Evolutionary conservation across 1,140 invertebrate species (phyloP), one percentile per base, ranked within the genome.

Genomic region (Phymorhynchus buccinoides): DNA sequence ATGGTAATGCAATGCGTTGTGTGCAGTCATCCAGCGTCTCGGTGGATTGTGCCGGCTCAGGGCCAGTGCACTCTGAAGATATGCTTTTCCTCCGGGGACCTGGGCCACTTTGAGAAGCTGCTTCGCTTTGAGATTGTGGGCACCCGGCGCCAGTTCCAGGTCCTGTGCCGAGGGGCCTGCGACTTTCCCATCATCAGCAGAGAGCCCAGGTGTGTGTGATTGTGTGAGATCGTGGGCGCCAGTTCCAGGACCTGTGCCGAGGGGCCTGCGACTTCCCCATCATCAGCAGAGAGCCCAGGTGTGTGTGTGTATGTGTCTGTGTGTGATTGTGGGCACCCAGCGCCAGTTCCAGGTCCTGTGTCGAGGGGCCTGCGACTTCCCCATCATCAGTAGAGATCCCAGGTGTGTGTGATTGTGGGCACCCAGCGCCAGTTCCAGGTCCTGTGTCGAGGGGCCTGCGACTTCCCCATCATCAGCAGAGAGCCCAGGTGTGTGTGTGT

Each of bases 171-270:
- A 32, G 93, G 93, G 42, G 87, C 93, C n/a, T 94, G 93, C 89
- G 89, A 92, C 12, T 94, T 94, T 86, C 93, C 93, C 35, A 92
- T 90, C 14, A 94, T 94, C 79, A 93, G 92, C 84, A 90, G 90
- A 82, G 93, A 94, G 86, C 93, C 93, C 79, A 92, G 92, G 92
- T 92, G n/a, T n/a, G n/a, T n/a, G n/a, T n/a, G n/a, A n/a, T n/a
- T n/a, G n/a, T n/a, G n/a, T n/a, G n/a, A n/a, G n/a, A n/a, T n/a
- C n/a, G n/a, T n/a, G 86, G 93, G 77, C 79, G 92, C 39, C 85
- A 91, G 39, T 94, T 93, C 88, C 93, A 94, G 88, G 71, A 94
- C 35, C 92, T 91, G 86, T 94, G 93, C 85, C 88, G 92, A 32
- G 93, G 93, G 42, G 87, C 93, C n/a, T 94, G 93, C 89, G 89